These are phyloP conservation scores for Danaus melanippus DNA, from an alignment of 1,140 invertebrate genomes.

Conservation along the genomic window DNA sequence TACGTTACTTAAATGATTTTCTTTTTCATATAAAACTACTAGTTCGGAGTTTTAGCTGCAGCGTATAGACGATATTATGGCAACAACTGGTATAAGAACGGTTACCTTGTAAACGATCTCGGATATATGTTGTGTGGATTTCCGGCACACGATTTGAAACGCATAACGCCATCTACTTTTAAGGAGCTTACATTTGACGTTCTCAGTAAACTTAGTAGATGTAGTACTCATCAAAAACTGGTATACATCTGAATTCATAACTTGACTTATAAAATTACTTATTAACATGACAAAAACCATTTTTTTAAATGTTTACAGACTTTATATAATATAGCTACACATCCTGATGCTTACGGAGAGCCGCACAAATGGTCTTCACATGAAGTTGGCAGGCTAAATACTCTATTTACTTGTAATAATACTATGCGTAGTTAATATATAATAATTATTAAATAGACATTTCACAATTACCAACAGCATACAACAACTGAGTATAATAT, in stretches of 20 bases:
- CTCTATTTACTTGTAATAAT: conserved; percentile 43
- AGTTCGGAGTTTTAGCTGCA: conserved; percentile 54
- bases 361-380: conserved; percentile 60
- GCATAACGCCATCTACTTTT: conserved; percentile 43
- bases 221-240: conserved; percentile 42
- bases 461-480: too few relatives aligned
- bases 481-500: too few relatives aligned
- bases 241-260: conserved; percentile 15
- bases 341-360: conserved; percentile 43
- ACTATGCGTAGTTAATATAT: too few relatives aligned
- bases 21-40: neutral
- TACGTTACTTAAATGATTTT: too few relatives aligned
- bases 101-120: conserved; percentile 46
- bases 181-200: conserved; percentile 42
- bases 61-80: conserved; percentile 54
- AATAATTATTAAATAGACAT: too few relatives aligned
- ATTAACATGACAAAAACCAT: neutral
- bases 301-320: conserved; percentile 36
- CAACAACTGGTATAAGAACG: conserved; percentile 38
- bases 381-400: conserved; percentile 40
- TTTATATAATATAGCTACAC: conserved; percentile 45
- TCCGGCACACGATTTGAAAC: conserved; percentile 36
- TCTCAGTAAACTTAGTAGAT: conserved; percentile 40
- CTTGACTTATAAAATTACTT: too few relatives aligned
- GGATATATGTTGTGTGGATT: conserved; percentile 58